Evolutionary conservation across 2,888 invertebrate genomes (phyloP), one percentile per base, ranked within the genome.

Genomic region (Mechanitis messenoides): DNA sequence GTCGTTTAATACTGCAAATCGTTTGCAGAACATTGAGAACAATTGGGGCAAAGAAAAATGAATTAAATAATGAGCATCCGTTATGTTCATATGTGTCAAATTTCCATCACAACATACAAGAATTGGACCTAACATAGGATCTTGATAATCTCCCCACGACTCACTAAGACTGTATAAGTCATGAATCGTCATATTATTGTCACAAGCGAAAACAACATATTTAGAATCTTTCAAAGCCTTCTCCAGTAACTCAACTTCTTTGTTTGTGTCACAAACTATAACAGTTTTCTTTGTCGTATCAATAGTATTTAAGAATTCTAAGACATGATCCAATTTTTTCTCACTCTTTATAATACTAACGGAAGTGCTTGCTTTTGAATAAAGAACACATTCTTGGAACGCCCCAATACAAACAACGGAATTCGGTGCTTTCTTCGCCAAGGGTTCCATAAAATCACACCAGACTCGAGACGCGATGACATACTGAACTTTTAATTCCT

Each of bases 351-450:
- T 76, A 55, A 85, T 85, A 60, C 78, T 78, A 0, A 87, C 82
- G 0, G 80, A 73, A 20, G 83, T 85, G n/a, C 74, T 84, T 63
- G 68, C 91, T 83, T 77, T 91, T 69, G 93, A 93, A 80, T 94
- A 96, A 12, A 95, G 83, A 0, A 94, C 92, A 55, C 95, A 95
- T 82, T 96, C 96, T 69, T 95, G 90, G 69, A 92, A 93, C 33
- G 94, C 93, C 0, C 93, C 92, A 60, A 96, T 93, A 61, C 94
- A 92, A 3, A 95, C 81, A 1, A 93, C 84, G 0, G 95, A 92
- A 71, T 92, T 90, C 0, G 90, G 84, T 20, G 93, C 89, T 54
- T 83, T 86, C 50, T 84, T 85, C 0, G 91, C 85, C 35, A 95
- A 85, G 0, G 87, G 80, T 55, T 91, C 86, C 71, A 95, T 81